phyloP scores from a whole-genome alignment of 2,888 invertebrate species.

The Xestobium rufovillosum region DNA sequence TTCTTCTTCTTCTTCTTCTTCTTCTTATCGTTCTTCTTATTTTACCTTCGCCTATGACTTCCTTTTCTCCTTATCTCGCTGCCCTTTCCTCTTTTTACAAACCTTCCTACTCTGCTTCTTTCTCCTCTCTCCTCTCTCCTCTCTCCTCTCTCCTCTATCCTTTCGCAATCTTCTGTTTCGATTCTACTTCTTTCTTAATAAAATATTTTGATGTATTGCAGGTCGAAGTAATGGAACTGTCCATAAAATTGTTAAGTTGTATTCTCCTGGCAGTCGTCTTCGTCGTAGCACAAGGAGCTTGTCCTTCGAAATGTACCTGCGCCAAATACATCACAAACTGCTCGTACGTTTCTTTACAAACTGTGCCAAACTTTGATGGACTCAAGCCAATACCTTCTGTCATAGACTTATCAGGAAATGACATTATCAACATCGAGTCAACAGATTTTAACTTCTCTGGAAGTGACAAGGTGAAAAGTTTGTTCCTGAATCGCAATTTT shows the following conservation, averaged over 20 bases:
- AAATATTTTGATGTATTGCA: no score
- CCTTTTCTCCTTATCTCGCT: neutral
- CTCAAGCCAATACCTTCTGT: conserved; percentile 29
- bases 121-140: neutral
- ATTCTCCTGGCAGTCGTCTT: conserved; percentile 1
- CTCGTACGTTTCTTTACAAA: conserved; percentile 27
- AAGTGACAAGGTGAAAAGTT: conserved; percentile 30
- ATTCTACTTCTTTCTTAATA: conserved; percentile 6
- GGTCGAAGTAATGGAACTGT: no score
- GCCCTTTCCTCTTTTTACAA: neutral
- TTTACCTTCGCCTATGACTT: neutral
- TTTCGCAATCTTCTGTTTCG: neutral
- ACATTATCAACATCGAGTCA: conserved; percentile 29
- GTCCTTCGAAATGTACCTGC: conserved; percentile 33
- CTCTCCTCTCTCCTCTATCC: neutral
- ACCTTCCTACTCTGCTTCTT: neutral
- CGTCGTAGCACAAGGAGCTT: conserved; percentile 19
- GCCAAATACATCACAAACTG: conserved; percentile 31
- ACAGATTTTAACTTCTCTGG: conserved; percentile 33
- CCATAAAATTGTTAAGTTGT: no score
- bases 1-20: no score
- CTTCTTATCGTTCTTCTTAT: neutral
- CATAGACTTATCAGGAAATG: conserved; percentile 37
- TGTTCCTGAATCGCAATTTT: conserved; percentile 34
- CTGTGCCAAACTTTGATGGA: conserved; percentile 32